A percentile compares a stretch with the other conserved stretches of the same genome.
phyloP scores from a whole-genome alignment of 1,140 invertebrate genomes.

The Hyposmocoma kahamanoa region DNA sequence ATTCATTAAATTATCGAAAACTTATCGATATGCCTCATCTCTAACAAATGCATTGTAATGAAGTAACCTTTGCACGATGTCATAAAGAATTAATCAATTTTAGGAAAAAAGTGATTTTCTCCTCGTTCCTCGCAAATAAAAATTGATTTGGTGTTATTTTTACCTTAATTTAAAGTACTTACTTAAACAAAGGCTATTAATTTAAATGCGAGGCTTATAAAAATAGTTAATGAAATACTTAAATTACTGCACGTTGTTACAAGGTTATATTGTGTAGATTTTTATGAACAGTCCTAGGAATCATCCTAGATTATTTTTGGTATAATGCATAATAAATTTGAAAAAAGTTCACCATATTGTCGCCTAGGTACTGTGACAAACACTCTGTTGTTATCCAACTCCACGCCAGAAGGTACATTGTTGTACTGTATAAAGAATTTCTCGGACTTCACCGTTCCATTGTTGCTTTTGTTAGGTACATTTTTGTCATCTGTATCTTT shows the following conservation, averaged over 20 bases:
- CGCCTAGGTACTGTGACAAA: constrained; percentile 83
- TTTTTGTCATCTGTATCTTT: constrained; percentile 17
- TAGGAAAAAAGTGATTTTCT: too few relatives aligned
- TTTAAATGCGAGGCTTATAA: too few relatives aligned
- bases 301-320: background rate
- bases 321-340: background rate
- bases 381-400: constrained; percentile 77
- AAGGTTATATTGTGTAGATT: background rate
- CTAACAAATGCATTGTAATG: too few relatives aligned
- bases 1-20: too few relatives aligned
- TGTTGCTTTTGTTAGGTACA: constrained; percentile 1
- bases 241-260: background rate
- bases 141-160: too few relatives aligned
- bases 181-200: too few relatives aligned
- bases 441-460: constrained; percentile 24
- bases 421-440: constrained; percentile 76
- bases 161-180: too few relatives aligned
- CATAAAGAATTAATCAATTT: too few relatives aligned
- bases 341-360: constrained; percentile 72
- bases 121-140: too few relatives aligned
- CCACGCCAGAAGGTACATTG: constrained; percentile 83
- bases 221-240: background rate
- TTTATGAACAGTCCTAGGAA: background rate
- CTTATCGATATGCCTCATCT: too few relatives aligned
- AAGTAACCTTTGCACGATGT: too few relatives aligned